Evolutionary conservation across 2,797 vertebrate genomes (phyloP), one percentile per base, ranked within the genome.

Genomic region (Cuniculus paca): DNA sequence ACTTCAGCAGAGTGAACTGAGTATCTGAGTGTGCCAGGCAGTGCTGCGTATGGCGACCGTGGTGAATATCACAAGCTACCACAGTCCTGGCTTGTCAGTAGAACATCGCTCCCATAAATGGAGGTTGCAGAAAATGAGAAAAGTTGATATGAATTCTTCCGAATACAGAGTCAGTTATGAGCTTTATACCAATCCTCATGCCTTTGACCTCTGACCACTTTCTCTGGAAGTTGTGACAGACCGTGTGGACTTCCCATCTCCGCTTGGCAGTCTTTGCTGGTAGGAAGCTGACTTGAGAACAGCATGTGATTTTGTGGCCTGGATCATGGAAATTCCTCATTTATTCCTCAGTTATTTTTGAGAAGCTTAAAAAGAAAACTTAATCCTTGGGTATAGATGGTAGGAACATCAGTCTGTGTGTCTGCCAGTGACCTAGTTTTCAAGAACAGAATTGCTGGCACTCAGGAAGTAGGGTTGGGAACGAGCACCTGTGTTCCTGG

Each of bases 141-240:
- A 34, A 31, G 20, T 28, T 31, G 36, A 65, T 16, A n/a, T 3
- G 22, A 93, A 79, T 50, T 85, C 89, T 92, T 92, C 39, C 60
- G 88, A 93, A 74, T 58, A 85, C 3, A 80, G 14, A 81, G 14
- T 84, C 70, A 56, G 45, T 45, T 60, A 89, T 92, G 50, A 87
- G 63, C 81, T 14, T 86, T 82, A 48, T 1, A 65, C 6, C n/a
- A 45, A 68, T 56, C 60, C 34, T 78, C 50, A 42, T 2, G 50
- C n/a, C n/a, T 88, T 63, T 92, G 88, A 72, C 61, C 56, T 82
- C 45, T 95, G 93, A 58, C 79, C 61, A 34, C 24, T 56, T 90
- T 95, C 52, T 42, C 28, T 91, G 72, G n/a, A 65, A 83, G 26
- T 68, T 95, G 81, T 61, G 60, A 94, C 61, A 74, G 54, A 60